A percentile compares a stretch with the other conserved stretches of the same genome.
Conservation (phyloP, 2,113 vertebrate genomes). For the Ornithorhynchus anatinus region DNA sequence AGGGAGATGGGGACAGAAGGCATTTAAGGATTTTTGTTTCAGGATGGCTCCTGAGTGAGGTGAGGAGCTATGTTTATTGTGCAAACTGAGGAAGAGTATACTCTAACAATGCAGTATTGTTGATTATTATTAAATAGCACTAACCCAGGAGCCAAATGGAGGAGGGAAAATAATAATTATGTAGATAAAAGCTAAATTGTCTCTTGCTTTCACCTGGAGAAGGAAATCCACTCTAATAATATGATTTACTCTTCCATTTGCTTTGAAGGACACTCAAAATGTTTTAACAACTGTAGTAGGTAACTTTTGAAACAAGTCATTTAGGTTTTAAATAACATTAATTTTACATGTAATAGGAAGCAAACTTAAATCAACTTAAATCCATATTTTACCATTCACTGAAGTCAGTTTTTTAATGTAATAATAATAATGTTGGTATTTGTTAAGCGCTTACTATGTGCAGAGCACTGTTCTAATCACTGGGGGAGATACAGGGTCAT, state of each 20-base stretch:
- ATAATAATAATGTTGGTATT: no score
- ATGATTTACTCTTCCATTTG: background rate
- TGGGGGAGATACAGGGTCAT: no score
- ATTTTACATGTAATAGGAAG: conserved; percentile 55
- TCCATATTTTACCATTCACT: conserved; percentile 57
- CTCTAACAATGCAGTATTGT: background rate
- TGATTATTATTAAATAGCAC: conserved; percentile 13
- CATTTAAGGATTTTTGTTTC: background rate
- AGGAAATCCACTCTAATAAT: conserved; percentile 18
- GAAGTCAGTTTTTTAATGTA: no score
- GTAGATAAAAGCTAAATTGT: conserved; percentile 7
- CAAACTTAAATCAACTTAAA: conserved; percentile 56
- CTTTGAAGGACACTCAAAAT: conserved; percentile 26
- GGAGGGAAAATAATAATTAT: background rate
- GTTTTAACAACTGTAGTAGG: conserved; percentile 21
- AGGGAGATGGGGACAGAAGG: background rate
- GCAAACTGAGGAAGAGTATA: background rate
- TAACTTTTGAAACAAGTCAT: conserved; percentile 37
- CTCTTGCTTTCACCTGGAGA: conserved; percentile 1
- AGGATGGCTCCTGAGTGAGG: background rate
- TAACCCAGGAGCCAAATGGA: background rate
- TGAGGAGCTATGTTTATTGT: background rate
- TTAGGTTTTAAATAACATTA: conserved; percentile 44
- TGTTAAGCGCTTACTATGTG: no score
- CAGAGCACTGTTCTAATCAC: no score